These are phyloP conservation scores for Microcebus murinus DNA, from an alignment of 2,113 vertebrate genomes.

Conservation along the genomic window DNA sequence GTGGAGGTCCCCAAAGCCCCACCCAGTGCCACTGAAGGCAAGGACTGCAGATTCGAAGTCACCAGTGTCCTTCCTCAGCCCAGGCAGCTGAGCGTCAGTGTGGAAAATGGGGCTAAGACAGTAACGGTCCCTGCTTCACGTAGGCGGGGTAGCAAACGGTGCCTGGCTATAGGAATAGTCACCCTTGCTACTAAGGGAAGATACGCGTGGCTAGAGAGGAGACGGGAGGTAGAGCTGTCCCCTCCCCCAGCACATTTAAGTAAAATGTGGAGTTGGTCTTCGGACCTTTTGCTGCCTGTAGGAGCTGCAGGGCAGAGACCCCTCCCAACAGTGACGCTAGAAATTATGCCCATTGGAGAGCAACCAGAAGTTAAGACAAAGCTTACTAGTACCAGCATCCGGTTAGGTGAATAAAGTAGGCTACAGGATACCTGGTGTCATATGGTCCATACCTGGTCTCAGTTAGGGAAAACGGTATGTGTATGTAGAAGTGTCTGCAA, in stretches of 20 bases:
- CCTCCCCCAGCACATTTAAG: not conserved
- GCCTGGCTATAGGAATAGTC: not conserved
- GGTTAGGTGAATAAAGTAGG: not conserved
- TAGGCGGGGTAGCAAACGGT: not conserved
- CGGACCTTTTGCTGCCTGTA: not conserved
- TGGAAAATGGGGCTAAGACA: not conserved
- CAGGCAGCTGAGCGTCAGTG: not conserved
- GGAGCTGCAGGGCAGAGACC: not conserved
- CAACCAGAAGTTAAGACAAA: not conserved
- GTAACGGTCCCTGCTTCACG: not conserved
- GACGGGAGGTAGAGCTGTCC: not conserved
- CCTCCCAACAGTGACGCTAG: not conserved
- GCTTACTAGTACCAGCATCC: not conserved
- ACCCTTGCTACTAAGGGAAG: not conserved
- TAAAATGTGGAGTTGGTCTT: not conserved
- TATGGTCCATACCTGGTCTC: not conserved
- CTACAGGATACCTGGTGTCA: not conserved
- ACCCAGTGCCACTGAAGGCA: not conserved
- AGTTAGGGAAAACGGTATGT: not conserved
- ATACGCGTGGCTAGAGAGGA: not conserved
- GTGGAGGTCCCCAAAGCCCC: not conserved
- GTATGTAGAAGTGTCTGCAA: not conserved
- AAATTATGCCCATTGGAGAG: not conserved
- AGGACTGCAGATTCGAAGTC: not conserved
- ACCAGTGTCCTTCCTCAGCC: rapidly evolving